These are phyloP conservation scores for Leptinotarsa tumamoca DNA, from an alignment of 2,888 invertebrate species.

Conservation along the genomic window DNA sequence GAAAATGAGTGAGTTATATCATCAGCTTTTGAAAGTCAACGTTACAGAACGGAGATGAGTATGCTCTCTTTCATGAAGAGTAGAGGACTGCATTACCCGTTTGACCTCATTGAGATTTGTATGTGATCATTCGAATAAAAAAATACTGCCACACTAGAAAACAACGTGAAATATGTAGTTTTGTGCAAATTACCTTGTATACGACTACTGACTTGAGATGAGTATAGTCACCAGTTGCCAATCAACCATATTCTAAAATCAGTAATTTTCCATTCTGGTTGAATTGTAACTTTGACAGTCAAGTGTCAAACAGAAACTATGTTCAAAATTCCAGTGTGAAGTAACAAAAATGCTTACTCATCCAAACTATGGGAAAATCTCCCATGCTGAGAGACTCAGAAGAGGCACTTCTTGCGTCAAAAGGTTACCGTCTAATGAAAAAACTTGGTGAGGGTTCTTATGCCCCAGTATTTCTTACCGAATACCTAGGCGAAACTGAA, in stretches of 20 bases:
- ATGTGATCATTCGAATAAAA: too few species aligned
- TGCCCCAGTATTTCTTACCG: slow-evolving; percentile 74
- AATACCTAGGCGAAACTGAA: slow-evolving; percentile 43
- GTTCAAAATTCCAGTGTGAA: slow-evolving; percentile 27
- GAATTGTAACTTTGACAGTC: background rate
- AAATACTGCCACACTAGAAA: too few species aligned
- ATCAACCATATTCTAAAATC: background rate
- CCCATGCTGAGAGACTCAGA: slow-evolving; percentile 70
- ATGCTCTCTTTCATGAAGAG: too few species aligned
- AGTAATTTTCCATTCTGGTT: background rate
- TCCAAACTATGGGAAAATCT: slow-evolving; percentile 58
- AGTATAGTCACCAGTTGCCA: background rate
- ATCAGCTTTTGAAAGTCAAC: too few species aligned
- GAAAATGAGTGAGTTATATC: too few species aligned
- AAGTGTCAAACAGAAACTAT: slow-evolving; percentile 3
- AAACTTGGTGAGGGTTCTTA: slow-evolving; percentile 82
- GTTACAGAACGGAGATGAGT: too few species aligned
- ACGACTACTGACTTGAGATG: too few species aligned
- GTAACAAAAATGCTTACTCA: slow-evolving; percentile 29
- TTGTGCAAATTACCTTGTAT: too few species aligned
- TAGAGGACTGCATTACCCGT: too few species aligned
- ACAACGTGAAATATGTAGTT: too few species aligned
- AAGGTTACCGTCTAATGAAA: slow-evolving; percentile 75
- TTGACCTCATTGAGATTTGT: too few species aligned
- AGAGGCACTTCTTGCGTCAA: slow-evolving; percentile 71